These are phyloP conservation scores for Aegithalos caudatus DNA, from an alignment of 2,113 vertebrate species.

Conservation along the genomic window DNA sequence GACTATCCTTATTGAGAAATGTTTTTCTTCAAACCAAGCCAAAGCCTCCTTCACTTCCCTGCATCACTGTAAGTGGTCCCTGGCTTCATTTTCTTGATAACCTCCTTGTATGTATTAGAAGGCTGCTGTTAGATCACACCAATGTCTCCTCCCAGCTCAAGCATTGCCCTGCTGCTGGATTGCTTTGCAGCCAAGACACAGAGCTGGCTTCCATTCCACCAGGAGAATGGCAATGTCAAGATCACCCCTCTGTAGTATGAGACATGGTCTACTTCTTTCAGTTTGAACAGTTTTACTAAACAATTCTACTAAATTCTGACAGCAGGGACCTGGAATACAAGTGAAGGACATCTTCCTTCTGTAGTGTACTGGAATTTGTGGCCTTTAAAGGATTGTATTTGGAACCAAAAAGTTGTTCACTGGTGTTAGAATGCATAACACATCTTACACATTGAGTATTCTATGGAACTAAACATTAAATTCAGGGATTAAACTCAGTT, in stretches of 20 bases:
- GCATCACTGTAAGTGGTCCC: background rate
- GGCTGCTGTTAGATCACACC: background rate
- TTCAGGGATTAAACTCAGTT: background rate
- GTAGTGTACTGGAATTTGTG: background rate
- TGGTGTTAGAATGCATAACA: background rate
- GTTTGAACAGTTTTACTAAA: background rate
- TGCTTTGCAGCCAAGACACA: background rate
- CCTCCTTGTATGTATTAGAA: background rate
- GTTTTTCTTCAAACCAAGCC: background rate
- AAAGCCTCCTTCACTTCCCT: background rate
- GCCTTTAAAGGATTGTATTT: background rate
- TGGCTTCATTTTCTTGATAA: background rate
- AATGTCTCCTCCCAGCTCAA: background rate
- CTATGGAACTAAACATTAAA: background rate
- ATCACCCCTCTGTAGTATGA: background rate
- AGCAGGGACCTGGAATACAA: background rate
- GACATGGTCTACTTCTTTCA: background rate
- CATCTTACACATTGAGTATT: background rate
- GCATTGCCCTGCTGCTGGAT: background rate
- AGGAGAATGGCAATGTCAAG: background rate
- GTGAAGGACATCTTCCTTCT: background rate
- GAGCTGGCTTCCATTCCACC: background rate
- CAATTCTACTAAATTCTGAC: background rate
- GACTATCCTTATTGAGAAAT: background rate
- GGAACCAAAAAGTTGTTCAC: background rate